These are phyloP conservation scores for Oligia latruncula DNA, from an alignment of 2,888 invertebrate species.

Conservation along the genomic window DNA sequence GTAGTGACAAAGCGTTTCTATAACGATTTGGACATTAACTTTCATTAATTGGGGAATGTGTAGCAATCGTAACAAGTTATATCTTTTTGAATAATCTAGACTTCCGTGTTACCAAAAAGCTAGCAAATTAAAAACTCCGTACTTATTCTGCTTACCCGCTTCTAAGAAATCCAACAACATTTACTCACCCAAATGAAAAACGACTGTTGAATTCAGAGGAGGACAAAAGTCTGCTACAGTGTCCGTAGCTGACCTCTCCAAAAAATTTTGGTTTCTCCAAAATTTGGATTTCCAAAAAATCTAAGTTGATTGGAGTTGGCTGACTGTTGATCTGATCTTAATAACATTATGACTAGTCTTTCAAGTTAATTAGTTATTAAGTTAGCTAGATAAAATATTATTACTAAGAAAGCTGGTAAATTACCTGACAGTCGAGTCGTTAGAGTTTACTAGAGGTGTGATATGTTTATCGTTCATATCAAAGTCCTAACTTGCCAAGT, in stretches of 20 bases:
- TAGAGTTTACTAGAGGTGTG: not conserved
- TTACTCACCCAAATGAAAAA: not conserved
- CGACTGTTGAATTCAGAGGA: too few relatives aligned
- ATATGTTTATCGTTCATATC: slow-evolving; percentile 15
- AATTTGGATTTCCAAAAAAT: too few relatives aligned
- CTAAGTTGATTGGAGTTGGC: too few relatives aligned
- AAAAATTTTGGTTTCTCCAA: too few relatives aligned
- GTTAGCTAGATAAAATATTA: too few relatives aligned
- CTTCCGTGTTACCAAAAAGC: not conserved
- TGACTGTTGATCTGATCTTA: too few relatives aligned
- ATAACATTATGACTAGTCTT: too few relatives aligned
- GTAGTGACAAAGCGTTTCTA: slow-evolving; percentile 50
- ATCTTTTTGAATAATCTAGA: not conserved
- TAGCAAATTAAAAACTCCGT: not conserved
- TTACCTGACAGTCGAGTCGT: not conserved
- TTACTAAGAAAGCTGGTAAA: slow-evolving; percentile 14
- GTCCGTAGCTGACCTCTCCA: not conserved
- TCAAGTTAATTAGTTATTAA: too few relatives aligned
- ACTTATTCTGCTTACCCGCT: not conserved
- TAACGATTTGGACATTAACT: slow-evolving; percentile 39
- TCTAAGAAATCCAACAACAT: not conserved
- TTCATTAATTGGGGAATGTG: slow-evolving; percentile 40
- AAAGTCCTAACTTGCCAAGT: not conserved
- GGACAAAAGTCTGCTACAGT: not conserved
- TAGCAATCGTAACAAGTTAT: slow-evolving; percentile 10